Evolutionary conservation across 2,888 invertebrate species (phyloP), one percentile per base, ranked within the genome.

Genomic region (Ceraclea dissimilis): DNA sequence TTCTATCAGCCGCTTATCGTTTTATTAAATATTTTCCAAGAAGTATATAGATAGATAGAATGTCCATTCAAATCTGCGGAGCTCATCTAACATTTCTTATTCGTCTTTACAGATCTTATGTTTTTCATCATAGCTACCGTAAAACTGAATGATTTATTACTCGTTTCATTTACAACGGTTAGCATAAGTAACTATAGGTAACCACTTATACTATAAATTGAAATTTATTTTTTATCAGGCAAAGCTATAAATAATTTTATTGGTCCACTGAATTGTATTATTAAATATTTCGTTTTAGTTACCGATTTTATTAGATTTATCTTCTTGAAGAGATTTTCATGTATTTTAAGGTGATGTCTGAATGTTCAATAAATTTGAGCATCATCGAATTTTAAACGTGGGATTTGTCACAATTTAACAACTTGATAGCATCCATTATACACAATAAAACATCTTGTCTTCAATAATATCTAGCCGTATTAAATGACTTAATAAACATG

Each of bases 351-450:
- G 26, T 50, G 22, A 50, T 49, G 49, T 55, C 17, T 51, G 22
- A 43, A 17, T 34, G 13, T 44, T 50, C 50, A 26, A 39, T 39
- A 39, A 55, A 55, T 50, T 55, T n/a, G 18, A 51, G 26, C 46
- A 50, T 54, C 49, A 50, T 55, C 22, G 50, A 51, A 44, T 54
- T 55, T 44, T 50, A 55, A 55, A 55, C 50, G 55, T 55, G 51
- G 51, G 50, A 55, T 55, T 51, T 55, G 55, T 55, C 55, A 55
- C 44, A 51, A 55, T 50, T 44, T 55, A 55, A 50, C 46, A 50
- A 26, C 49, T 54, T 39, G 49, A 54, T 49, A 10, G 49, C 39
- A 22, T 49, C 54, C 26, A 49, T 54, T 54, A 54, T 39, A 22
- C 11, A 33, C n/a, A 19, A 54, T 49, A 54, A 49, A 49, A 54